phyloP scores from a whole-genome alignment of 2,888 invertebrate genomes.

The Labia minor region DNA sequence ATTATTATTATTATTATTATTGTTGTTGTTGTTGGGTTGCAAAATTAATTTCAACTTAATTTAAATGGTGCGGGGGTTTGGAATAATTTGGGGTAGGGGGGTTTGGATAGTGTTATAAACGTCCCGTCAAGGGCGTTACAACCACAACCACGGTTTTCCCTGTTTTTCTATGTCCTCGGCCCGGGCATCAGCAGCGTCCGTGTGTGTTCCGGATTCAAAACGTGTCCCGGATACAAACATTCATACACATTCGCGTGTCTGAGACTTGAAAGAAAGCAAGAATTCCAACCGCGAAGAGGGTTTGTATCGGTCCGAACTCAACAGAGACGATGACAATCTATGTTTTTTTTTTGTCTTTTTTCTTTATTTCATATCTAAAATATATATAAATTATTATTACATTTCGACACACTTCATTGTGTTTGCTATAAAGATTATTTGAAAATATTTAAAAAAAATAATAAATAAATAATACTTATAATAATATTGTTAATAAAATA shows the following conservation, averaged over 20 bases:
- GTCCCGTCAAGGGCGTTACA: conserved; percentile 15
- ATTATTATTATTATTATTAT: too few relatives aligned
- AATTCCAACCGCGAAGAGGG: conserved; percentile 15
- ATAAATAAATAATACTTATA: too few relatives aligned
- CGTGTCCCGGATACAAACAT: conserved; percentile 6
- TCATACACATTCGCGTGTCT: conserved; percentile 13
- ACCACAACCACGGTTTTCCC: conserved; percentile 24
- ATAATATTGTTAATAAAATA: too few relatives aligned
- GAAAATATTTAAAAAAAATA: too few relatives aligned
- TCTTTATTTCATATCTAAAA: background rate
- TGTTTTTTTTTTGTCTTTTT: background rate
- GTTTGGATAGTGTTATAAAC: background rate
- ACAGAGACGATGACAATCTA: background rate
- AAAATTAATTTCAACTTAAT: too few relatives aligned
- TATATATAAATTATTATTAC: too few relatives aligned
- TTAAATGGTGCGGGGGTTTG: background rate
- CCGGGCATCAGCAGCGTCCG: conserved; percentile 16
- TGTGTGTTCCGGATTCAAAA: conserved; percentile 16
- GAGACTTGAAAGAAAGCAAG: conserved; percentile 14
- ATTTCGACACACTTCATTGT: too few relatives aligned
- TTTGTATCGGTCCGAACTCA: conserved; percentile 8
- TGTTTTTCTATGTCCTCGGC: conserved; percentile 23
- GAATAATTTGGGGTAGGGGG: background rate
- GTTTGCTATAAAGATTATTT: too few relatives aligned
- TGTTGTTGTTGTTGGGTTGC: background rate